Base-by-base conservation (phyloP, 2,797 vertebrate species). In the Sebastes trivittatus region DNA sequence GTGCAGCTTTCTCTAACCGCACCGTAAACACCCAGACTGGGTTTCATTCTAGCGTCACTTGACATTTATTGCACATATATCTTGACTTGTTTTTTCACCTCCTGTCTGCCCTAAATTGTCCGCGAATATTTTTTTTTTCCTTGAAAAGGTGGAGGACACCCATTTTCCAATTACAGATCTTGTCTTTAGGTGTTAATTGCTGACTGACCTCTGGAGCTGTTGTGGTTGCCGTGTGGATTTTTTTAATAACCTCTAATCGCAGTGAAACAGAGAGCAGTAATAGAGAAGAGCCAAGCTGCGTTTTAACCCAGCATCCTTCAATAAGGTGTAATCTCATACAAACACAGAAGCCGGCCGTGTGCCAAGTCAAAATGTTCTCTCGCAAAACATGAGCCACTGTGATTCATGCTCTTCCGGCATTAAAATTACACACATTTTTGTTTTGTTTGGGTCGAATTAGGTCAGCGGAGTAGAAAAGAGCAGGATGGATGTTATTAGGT, bases 171-270 rank as follows among this genome's bases (percentile, higher is more conserved):
- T 94, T 92, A 90, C 86, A 91, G 86, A 92, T 94, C 83, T 87
- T 91, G 89, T 94, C 90, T 92, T 81, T 59, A 58, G 85, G 76
- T 88, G 89, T 92, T 94, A 94, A 94, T 95, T 94, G 91, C 85
- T 11, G 52, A 83, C 73, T 91, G 87, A 94, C 93, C 89, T 91
- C 85, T 54, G 59, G 75, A 84, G 79, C 82, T 61, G 80, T 87
- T 81, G 74, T 77, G 86, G 69, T 75, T 84, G 79, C 63, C 11
- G 27, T 67, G 72, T 68, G 7, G 52, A 64, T 90, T 89, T 90
- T 60, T 91, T 91, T 83, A 87, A 89, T 90, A 92, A 92, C 75
- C 75, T 89, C 78, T 93, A 92, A 94, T 94, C 91, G 73, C 74
- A 32, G 65, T 77, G 72, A 90, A 87, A 85, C 87, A 88, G 88